These are phyloP conservation scores for Larimichthys polyactis DNA, from an alignment of 2,113 vertebrate genomes.

Conservation along the genomic window DNA sequence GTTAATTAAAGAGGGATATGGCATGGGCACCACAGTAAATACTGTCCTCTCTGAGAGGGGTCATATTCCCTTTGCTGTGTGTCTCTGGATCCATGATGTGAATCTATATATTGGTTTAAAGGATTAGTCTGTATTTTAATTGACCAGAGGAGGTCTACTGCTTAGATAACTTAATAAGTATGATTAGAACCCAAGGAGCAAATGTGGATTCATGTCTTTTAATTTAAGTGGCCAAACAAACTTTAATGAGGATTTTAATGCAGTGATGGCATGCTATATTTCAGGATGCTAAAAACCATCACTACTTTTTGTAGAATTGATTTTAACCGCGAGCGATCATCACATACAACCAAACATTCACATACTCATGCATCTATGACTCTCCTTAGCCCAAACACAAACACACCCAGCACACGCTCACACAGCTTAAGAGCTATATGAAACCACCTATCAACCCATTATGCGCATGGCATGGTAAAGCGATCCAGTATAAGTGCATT, in stretches of 20 bases:
- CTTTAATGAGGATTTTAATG: conserved; percentile 37
- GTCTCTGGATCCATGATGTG: conserved; percentile 55
- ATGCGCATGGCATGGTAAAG: conserved; percentile 65
- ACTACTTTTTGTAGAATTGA: conserved; percentile 32
- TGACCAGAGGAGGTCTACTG: conserved; percentile 15
- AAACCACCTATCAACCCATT: conserved; percentile 61
- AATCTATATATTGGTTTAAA: conserved; percentile 70
- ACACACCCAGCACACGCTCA: background rate
- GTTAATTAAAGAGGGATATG: conserved; percentile 78
- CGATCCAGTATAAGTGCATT: conserved; percentile 68
- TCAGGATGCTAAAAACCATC: background rate
- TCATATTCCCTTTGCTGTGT: conserved; percentile 31
- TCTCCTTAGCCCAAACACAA: background rate
- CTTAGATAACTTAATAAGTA: conserved; percentile 29
- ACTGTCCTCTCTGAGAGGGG: conserved; percentile 29
- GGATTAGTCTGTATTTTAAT: conserved; percentile 68
- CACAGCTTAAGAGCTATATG: conserved; percentile 31
- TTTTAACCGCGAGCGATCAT: conserved; percentile 16
- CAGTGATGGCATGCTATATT: background rate
- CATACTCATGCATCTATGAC: background rate
- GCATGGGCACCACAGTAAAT: conserved; percentile 52
- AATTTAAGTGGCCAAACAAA: conserved; percentile 48
- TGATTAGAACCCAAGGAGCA: conserved; percentile 43
- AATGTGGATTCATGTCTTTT: conserved; percentile 43
- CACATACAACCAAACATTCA: conserved; percentile 21